Evolutionary conservation across 2,888 invertebrate genomes (phyloP).

Genomic region (Atethmia centrago): DNA sequence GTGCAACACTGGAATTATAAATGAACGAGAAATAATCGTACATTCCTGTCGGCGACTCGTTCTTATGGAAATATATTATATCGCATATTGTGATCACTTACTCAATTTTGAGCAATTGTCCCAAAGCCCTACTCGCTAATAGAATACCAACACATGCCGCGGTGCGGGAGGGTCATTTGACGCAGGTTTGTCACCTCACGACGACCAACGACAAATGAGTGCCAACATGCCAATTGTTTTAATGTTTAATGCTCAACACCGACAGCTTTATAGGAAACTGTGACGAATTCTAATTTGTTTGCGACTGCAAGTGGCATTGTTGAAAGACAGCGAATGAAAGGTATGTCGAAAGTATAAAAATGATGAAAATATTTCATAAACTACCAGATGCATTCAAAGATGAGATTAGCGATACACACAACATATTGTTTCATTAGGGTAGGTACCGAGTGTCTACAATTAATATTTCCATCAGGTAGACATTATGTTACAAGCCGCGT

Average conservation of each 20-base stretch:
- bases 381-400: no score
- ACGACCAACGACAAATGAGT: conserved; percentile 3
- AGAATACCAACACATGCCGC: conserved; percentile 38
- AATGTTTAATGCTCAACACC: conserved; percentile 11
- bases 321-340: conserved; percentile 1
- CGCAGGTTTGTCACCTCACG: conserved; percentile 14
- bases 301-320: not conserved
- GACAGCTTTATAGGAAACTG: conserved; percentile 9
- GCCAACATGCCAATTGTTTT: conserved; percentile 1
- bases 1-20: conserved; percentile 48
- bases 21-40: conserved; percentile 27
- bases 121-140: conserved; percentile 12
- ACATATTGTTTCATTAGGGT: not conserved
- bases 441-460: not conserved
- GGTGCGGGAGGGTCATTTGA: not conserved
- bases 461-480: conserved; percentile 29
- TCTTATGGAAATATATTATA: conserved; percentile 20
- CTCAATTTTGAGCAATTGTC: conserved; percentile 35
- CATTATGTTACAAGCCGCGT: conserved; percentile 9
- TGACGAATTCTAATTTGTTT: conserved; percentile 25
- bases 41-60: conserved; percentile 15
- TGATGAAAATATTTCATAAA: no score
- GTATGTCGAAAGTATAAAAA: conserved; percentile 2
- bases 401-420: no score
- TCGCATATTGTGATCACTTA: conserved; percentile 17